Conservation (phyloP, 2,113 vertebrate species). For the Plecturocebus donacophilus region DNA sequence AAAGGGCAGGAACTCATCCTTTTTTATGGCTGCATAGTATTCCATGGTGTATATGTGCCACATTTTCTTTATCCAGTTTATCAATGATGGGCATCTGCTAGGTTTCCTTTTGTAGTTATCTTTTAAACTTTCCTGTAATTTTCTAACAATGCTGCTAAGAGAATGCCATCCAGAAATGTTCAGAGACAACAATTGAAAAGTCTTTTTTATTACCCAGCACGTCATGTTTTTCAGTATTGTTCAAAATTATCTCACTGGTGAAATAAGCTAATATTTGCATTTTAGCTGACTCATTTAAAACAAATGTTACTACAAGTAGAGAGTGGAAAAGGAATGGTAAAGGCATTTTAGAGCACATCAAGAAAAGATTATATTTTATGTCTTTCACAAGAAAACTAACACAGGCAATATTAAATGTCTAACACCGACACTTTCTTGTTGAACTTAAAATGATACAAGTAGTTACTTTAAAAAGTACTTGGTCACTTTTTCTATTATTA, state of each 20-base stretch:
- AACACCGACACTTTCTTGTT: background rate
- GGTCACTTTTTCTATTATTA: background rate
- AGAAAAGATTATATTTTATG: background rate
- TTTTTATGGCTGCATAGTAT: too few species aligned
- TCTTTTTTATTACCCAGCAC: background rate
- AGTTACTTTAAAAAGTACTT: background rate
- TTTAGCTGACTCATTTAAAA: background rate
- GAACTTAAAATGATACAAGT: background rate
- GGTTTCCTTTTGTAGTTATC: background rate
- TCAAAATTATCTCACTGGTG: background rate
- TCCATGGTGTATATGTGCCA: too few species aligned
- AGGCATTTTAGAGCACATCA: background rate
- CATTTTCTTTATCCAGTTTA: too few species aligned
- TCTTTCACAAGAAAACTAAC: background rate
- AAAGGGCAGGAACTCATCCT: too few species aligned
- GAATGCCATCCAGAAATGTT: background rate
- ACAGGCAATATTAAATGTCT: background rate
- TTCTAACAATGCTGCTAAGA: background rate
- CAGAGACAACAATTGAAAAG: background rate
- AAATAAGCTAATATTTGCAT: constrained; percentile 4
- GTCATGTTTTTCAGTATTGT: background rate
- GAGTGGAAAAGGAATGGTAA: background rate
- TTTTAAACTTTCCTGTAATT: background rate
- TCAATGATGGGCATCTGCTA: background rate
- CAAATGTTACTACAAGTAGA: background rate